Conservation (phyloP, 2,797 vertebrate species). For the Pangasius djambal region DNA sequence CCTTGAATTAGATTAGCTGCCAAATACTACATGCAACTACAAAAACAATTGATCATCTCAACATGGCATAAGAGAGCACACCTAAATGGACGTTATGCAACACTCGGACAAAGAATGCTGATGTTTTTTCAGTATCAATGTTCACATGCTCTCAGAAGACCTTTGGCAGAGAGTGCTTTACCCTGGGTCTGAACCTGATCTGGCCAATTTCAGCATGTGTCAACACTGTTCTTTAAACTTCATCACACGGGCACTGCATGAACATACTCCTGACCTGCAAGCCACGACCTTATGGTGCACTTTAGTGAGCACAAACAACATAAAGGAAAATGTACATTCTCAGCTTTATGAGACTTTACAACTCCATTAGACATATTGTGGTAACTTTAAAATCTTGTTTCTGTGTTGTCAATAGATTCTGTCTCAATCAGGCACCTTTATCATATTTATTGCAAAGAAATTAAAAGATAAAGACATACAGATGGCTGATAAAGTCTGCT, state of each 20-base stretch:
- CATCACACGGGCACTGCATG: conserved; percentile 8
- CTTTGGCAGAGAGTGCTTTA: neutral
- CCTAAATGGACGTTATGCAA: neutral
- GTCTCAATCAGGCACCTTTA: neutral
- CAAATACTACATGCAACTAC: neutral
- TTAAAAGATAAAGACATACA: neutral
- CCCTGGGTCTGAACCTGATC: neutral
- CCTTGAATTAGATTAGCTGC: neutral
- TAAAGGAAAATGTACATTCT: neutral
- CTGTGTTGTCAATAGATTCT: neutral
- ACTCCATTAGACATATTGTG: neutral
- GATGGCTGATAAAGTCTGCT: neutral
- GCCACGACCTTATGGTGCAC: neutral
- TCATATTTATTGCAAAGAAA: neutral
- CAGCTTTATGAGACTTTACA: neutral
- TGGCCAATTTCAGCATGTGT: neutral
- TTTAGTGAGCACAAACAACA: neutral
- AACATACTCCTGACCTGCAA: neutral
- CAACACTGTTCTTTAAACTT: conserved; percentile 6
- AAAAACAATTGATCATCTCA: neutral
- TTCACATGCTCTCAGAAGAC: neutral
- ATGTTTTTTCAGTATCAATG: neutral
- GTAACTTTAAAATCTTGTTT: neutral
- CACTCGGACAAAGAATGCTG: neutral
- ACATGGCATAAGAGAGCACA: neutral